These are phyloP conservation scores for Nerophis ophidion DNA, from an alignment of 2,113 vertebrate genomes.

Conservation along the genomic window DNA sequence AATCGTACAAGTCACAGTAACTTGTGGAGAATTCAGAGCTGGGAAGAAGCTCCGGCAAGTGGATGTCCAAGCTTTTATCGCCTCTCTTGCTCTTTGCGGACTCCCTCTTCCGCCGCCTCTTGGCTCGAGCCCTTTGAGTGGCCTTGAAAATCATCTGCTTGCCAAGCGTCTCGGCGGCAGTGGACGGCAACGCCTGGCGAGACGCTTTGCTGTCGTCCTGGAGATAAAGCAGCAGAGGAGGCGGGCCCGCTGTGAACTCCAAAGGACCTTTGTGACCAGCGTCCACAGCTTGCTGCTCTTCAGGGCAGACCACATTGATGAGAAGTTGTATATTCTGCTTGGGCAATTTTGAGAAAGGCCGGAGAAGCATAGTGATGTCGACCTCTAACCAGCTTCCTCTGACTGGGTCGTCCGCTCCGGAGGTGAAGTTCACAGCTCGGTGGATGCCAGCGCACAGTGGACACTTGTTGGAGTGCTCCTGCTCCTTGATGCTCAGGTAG, in stretches of 20 bases:
- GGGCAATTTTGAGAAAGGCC: constrained; percentile 71
- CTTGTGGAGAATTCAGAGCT: constrained; percentile 71
- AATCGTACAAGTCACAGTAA: constrained; percentile 86
- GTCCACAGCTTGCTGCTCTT: constrained; percentile 33
- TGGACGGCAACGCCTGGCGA: constrained; percentile 58
- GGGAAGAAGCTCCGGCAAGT: constrained; percentile 71
- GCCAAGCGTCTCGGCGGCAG: constrained; percentile 11
- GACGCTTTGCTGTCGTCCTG: constrained; percentile 80
- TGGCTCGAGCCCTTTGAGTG: constrained; percentile 36
- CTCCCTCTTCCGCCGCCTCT: constrained; percentile 64
- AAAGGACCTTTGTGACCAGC: constrained; percentile 13
- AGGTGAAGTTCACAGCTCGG: constrained; percentile 63
- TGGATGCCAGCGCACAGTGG: constrained; percentile 56
- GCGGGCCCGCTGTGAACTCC: constrained; percentile 61
- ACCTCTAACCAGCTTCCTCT: constrained; percentile 79
- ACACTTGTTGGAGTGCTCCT: constrained; percentile 39
- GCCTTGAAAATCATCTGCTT: constrained; percentile 24
- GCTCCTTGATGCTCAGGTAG: constrained; percentile 69
- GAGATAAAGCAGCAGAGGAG: constrained; percentile 85
- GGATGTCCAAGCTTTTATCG: constrained; percentile 37
- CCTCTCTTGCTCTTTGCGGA: constrained; percentile 31
- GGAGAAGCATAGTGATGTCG: constrained; percentile 81
- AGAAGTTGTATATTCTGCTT: constrained; percentile 75
- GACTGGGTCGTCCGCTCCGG: constrained; percentile 53
- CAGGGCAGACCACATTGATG: constrained; percentile 76